phyloP scores from a whole-genome alignment of 2,797 vertebrate species.

The Adrianichthys oophorus region DNA sequence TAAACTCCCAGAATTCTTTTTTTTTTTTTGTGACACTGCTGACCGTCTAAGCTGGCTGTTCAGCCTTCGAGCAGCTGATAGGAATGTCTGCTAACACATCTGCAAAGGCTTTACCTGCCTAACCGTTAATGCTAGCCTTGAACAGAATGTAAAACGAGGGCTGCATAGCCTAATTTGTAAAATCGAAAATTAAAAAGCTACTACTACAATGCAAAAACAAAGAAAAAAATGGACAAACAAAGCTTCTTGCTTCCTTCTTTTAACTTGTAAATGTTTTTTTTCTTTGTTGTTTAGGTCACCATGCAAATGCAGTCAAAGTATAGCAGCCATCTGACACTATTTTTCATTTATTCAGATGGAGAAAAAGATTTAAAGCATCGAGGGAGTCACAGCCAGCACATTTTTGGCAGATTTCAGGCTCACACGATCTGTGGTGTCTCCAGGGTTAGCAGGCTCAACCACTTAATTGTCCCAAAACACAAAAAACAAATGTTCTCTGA shows the following conservation, averaged over 20 bases:
- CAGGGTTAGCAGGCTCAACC: constrained; percentile 12
- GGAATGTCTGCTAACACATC: constrained; percentile 23
- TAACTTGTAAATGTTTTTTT: constrained; percentile 2
- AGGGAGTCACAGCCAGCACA: constrained; percentile 15
- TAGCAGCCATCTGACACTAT: constrained; percentile 8
- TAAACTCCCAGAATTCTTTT: constrained; percentile 13
- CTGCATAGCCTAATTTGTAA: constrained; percentile 15
- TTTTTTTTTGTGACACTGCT: constrained; percentile 11
- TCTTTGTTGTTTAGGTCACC: constrained; percentile 22
- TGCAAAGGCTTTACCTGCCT: constrained; percentile 15
- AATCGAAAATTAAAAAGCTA: constrained; percentile 19
- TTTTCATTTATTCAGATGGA: constrained; percentile 24
- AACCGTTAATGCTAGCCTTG: constrained; percentile 2
- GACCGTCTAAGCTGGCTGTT: constrained; percentile 8
- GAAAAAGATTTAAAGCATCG: constrained; percentile 17
- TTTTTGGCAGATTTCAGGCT: constrained; percentile 16
- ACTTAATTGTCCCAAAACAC: not conserved
- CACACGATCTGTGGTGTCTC: constrained; percentile 18
- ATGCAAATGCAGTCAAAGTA: constrained; percentile 15
- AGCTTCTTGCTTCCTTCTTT: constrained; percentile 4
- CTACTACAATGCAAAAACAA: constrained; percentile 16
- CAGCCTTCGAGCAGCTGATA: constrained; percentile 11
- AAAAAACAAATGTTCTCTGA: constrained; percentile 15
- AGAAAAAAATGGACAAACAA: constrained; percentile 27
- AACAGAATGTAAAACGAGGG: constrained; percentile 23